A percentile compares a stretch with the other conserved stretches of the same genome.
Conservation (phyloP, 2,888 invertebrate species). For the Enchytraeus crypticus region DNA sequence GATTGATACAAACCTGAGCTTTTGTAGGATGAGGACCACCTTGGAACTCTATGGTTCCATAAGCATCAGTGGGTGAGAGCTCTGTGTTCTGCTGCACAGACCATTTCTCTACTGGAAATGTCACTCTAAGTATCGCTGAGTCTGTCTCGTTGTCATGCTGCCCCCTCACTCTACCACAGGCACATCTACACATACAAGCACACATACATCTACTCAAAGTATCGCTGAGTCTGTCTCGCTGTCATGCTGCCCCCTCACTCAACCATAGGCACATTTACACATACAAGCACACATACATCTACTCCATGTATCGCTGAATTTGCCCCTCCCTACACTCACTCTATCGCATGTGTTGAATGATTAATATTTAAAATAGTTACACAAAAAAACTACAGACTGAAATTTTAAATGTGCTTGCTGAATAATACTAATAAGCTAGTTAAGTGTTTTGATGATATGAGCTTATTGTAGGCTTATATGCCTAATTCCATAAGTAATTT, state of each 20-base stretch:
- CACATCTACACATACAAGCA: slow-evolving; percentile 60
- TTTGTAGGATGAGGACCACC: slow-evolving; percentile 93
- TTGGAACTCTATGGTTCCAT: slow-evolving; percentile 94
- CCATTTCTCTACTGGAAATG: slow-evolving; percentile 56
- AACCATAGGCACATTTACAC: slow-evolving; percentile 79
- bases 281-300: neutral
- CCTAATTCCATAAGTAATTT: too few relatives aligned
- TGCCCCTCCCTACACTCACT: slow-evolving; percentile 12
- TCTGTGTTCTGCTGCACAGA: slow-evolving; percentile 76
- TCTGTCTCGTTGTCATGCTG: slow-evolving; percentile 53
- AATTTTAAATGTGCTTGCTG: too few relatives aligned
- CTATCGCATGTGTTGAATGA: too few relatives aligned
- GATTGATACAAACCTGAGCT: too few relatives aligned
- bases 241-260: slow-evolving; percentile 60
- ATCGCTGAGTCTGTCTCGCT: slow-evolving; percentile 34
- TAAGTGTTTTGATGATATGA: too few relatives aligned
- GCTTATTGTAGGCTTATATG: too few relatives aligned
- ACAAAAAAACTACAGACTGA: too few relatives aligned
- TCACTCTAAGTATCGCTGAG: slow-evolving; percentile 37
- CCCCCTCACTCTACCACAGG: slow-evolving; percentile 69
- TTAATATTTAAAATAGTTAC: too few relatives aligned
- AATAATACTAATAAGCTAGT: too few relatives aligned
- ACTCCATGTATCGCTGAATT: slow-evolving; percentile 38
- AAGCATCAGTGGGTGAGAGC: slow-evolving; percentile 85
- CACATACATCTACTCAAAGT: slow-evolving; percentile 27